Base-by-base conservation (phyloP, 2,888 invertebrate species). In the Chrysotoxum bicinctum region DNA sequence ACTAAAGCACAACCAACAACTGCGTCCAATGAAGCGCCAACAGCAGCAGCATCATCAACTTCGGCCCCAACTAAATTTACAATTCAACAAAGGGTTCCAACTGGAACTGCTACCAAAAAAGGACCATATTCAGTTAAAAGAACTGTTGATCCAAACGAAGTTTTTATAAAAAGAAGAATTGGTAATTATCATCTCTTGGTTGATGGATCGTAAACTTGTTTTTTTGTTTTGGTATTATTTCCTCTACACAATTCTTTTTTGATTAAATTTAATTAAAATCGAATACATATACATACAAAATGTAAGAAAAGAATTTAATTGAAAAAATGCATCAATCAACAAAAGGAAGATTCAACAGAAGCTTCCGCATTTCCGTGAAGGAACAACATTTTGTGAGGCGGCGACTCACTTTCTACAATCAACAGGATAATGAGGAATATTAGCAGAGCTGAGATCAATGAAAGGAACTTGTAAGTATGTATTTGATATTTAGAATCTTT, bases 111-210 rank as follows among this genome's bases (percentile, higher is more conserved):
- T 1, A 64, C 81, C 23, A 88, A 87, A 83, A 88, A 87, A 70
- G 89, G 87, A 9, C 88, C 88, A n/a, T 73, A 87, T 69, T 86
- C 84, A 56, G 86, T 89, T 76, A 87, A 88, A 40, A 87, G 88
- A 70, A 58, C 87, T n/a, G 80, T 88, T 45, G 87, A 88, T 82
- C 87, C 88, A 72, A 89, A 88, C 48, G 88, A 88, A 58, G 82
- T 88, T 82, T 69, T 88, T 82, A 89, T 89, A 74, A 87, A 79
- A 69, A 88, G 89, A 69, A 87, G 88, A 87, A 87, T 81, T 86
- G 89, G 89, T 89, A 89, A 89, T 87, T 88, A 87, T 50, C 43
- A 43, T 66, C 40, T 35, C n/a, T 68, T 32, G 43, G 19, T 73
- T 64, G 21, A 43, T 60, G 23, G n/a, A 43, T 68, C 32, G 37